phyloP scores from a whole-genome alignment of 2,888 invertebrate genomes.

The Graphium colonna region DNA sequence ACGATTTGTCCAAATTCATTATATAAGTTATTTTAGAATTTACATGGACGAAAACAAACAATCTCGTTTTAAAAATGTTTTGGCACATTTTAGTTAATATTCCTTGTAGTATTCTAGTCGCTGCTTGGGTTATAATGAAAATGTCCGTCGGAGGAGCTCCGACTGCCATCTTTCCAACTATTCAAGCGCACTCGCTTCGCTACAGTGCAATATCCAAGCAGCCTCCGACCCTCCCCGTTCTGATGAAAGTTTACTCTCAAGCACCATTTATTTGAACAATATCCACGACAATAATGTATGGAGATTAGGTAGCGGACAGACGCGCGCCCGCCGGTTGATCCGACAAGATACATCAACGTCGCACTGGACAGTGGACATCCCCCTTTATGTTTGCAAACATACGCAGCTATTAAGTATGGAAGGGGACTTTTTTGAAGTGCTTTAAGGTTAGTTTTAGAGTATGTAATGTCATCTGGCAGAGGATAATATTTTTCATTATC shows the following conservation, averaged over 20 bases:
- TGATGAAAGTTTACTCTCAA: conserved; percentile 67
- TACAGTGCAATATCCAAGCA: conserved; percentile 8
- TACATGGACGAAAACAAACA: no score
- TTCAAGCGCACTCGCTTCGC: not conserved
- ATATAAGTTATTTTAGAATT: no score
- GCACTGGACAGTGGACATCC: conserved; percentile 66
- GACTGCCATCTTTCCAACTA: not conserved
- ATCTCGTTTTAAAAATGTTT: no score
- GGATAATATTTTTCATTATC: no score
- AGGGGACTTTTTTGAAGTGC: no score
- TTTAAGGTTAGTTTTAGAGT: no score
- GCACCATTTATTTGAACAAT: conserved; percentile 77
- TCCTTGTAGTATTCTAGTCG: no score
- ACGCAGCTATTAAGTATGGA: conserved; percentile 34
- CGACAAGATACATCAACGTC: conserved; percentile 80
- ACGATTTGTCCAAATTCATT: no score
- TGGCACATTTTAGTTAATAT: no score
- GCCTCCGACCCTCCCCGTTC: conserved; percentile 37
- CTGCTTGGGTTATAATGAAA: not conserved
- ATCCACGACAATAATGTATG: conserved; percentile 73
- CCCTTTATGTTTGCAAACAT: conserved; percentile 43
- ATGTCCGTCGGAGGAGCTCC: not conserved
- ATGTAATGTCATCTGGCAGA: no score
- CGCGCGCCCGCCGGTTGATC: conserved; percentile 68
- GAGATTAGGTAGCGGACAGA: conserved; percentile 78